phyloP scores from a whole-genome alignment of 2,113 vertebrate species.

The Natator depressus region DNA sequence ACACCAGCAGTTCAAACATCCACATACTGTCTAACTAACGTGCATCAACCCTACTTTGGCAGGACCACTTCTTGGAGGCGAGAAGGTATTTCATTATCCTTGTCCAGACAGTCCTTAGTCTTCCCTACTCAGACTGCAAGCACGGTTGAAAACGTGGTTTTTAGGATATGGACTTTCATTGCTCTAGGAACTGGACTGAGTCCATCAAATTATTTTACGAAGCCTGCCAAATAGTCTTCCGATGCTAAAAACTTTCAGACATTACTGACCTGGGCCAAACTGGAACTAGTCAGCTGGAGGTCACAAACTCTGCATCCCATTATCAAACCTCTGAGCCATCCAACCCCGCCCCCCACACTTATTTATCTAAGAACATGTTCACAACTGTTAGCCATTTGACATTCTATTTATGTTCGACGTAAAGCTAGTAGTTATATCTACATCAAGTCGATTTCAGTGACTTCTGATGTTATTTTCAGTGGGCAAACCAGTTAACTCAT shows the following conservation, averaged over 20 bases:
- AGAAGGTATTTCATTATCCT: not conserved
- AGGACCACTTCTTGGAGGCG: not conserved
- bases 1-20: not conserved
- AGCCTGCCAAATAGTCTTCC: not conserved
- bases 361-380: slow-evolving; percentile 8
- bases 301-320: slow-evolving; percentile 39
- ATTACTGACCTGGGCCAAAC: not conserved
- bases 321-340: slow-evolving; percentile 5
- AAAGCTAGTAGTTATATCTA: not conserved
- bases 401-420: slow-evolving; percentile 10
- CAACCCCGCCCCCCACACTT: not conserved
- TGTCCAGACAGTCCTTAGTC: not conserved
- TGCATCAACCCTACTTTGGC: too few species aligned
- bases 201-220: not conserved
- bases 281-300: slow-evolving; percentile 32
- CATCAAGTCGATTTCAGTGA: not conserved
- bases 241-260: not conserved
- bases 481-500: slow-evolving; percentile 13
- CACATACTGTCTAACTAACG: not conserved
- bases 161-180: not conserved
- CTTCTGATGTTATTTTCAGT: slow-evolving; percentile 31
- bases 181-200: not conserved
- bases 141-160: not conserved
- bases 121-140: not conserved
- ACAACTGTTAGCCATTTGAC: slow-evolving; percentile 16